Percentiles rank a stretch among this genome's conserved stretches.
phyloP scores from a whole-genome alignment of 2,797 vertebrate species.

The Gallirallus australis region DNA sequence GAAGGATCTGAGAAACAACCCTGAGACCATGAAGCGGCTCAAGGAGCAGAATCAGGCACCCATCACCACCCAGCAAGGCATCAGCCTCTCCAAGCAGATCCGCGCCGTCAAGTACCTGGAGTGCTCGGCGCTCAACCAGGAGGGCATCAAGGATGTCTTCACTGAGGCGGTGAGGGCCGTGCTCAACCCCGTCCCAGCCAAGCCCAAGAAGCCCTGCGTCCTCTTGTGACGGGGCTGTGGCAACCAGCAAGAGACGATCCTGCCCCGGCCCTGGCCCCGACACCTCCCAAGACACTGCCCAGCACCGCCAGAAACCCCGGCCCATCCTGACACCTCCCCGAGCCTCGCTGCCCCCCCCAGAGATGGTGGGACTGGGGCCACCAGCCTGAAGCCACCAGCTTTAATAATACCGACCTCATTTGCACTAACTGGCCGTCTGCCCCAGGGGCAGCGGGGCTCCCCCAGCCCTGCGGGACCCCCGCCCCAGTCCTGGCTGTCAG shows the following conservation, averaged over 20 bases:
- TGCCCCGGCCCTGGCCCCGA: background rate
- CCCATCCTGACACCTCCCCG: rapidly evolving
- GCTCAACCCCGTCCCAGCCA: constrained; percentile 77
- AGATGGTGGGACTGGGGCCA: background rate
- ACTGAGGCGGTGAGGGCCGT: constrained; percentile 83
- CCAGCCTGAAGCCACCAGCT: background rate
- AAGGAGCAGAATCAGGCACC: constrained; percentile 85
- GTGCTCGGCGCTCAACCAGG: constrained; percentile 87
- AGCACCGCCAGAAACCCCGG: background rate
- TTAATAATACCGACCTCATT: background rate
- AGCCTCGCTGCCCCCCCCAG: background rate
- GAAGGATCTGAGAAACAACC: constrained; percentile 85
- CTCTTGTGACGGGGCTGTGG: constrained; percentile 82
- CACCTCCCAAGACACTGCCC: background rate
- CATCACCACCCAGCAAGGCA: constrained; percentile 84
- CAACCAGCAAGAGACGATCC: background rate
- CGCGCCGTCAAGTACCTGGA: constrained; percentile 87
- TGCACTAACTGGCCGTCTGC: background rate
- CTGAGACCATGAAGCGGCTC: constrained; percentile 82
- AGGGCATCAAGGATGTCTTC: constrained; percentile 88
- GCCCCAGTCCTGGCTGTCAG: background rate
- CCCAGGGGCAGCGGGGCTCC: background rate
- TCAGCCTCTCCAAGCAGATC: constrained; percentile 84
- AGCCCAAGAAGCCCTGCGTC: constrained; percentile 83
- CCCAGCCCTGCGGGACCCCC: background rate